Evolutionary conservation across 2,113 vertebrate species (phyloP), one percentile per base, ranked within the genome.

Genomic region (Pterophyllum scalare): DNA sequence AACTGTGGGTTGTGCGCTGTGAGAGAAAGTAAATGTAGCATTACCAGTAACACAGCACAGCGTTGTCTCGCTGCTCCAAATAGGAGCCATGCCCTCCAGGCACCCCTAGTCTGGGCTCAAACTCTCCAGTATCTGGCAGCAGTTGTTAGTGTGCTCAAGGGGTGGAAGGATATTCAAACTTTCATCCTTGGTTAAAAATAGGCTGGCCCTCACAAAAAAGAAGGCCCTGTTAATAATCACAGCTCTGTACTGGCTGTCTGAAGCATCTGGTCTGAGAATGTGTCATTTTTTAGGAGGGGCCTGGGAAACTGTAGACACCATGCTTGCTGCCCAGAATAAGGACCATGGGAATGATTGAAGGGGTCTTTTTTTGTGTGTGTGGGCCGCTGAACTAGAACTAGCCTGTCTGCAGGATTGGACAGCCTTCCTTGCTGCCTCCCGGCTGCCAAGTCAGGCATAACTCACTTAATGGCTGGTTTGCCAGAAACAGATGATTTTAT

Each of bases 201-300:
- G 84, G 62, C 77, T n/a, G 46, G 77, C 64, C 79, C 67, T 81
- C 80, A 78, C 82, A 84, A 91, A 92, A 93, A 90, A 91, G 79
- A 60, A 60, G 72, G 87, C 81, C 91, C 93, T 94, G 93, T 88
- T 95, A 95, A 96, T 94, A 96, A 95, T 96, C 94, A 93, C 94
- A 93, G 92, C 93, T 95, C 83, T 87, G 13, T 81, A 78, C 88
- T 61, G 87, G 88, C 88, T 89, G 92, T 93, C 84, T 94, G 91
- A 91, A 93, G 88, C 93, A 94, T 94, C 93, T 95, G 92, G 89
- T 88, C 94, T 94, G 88, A 74, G 91, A 94, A 94, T 87, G 92
- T 92, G 93, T 94, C 94, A 92, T 94, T 94, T 92, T 93, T 95
- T 94, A 93, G 94, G 94, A 95, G 93, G 92, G 93, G 94, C 88